Conservation (phyloP, 2,113 vertebrate species). For the Lophotis ruficrista region DNA sequence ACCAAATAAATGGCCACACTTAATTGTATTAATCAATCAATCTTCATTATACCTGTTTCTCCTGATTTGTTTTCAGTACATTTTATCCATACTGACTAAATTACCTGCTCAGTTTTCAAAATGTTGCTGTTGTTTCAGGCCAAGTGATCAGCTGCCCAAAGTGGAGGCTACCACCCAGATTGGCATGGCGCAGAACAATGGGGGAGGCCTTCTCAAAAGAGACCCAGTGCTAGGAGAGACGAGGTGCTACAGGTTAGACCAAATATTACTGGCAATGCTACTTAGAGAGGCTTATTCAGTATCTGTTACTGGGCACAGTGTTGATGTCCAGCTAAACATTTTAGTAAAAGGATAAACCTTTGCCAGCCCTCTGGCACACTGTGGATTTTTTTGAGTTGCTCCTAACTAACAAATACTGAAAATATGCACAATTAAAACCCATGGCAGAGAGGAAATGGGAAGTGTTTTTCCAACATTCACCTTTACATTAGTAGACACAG, state of each 20-base stretch:
- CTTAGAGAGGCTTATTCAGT: background rate
- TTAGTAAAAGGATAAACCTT: background rate
- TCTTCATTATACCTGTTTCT: background rate
- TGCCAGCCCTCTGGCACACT: background rate
- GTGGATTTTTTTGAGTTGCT: background rate
- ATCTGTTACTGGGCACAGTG: background rate
- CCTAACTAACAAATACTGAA: background rate
- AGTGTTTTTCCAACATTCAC: background rate
- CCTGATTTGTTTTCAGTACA: background rate
- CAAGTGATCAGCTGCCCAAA: background rate
- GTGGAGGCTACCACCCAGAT: background rate
- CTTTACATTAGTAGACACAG: background rate
- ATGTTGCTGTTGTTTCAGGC: background rate
- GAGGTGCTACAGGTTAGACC: background rate
- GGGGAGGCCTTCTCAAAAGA: background rate
- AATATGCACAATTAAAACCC: background rate
- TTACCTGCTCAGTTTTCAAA: background rate
- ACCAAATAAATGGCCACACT: background rate
- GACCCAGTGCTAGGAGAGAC: rapidly evolving
- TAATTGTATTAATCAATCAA: background rate
- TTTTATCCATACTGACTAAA: background rate
- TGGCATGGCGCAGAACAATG: background rate
- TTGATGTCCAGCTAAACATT: background rate
- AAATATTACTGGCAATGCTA: background rate
- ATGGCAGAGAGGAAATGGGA: background rate